Evolutionary conservation across 2,797 vertebrate species (phyloP).

Genomic region (Sebastes hopkinsi): DNA sequence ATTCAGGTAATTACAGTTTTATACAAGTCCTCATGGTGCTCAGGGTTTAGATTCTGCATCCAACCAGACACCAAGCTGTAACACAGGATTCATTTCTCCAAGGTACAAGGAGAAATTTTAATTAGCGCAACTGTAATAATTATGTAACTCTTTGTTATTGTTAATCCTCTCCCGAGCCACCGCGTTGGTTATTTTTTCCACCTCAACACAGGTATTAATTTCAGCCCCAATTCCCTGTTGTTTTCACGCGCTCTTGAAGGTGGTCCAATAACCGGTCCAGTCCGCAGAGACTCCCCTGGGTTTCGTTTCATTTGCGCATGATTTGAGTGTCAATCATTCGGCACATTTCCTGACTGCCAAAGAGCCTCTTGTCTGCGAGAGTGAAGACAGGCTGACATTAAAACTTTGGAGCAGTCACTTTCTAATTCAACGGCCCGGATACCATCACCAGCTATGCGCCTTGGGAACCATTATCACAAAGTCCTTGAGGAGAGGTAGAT

Average conservation of each 20-base stretch:
- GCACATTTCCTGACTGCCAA: constrained; percentile 15
- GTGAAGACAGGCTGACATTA: constrained; percentile 30
- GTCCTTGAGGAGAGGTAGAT: constrained; percentile 8
- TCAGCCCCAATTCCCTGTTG: constrained; percentile 15
- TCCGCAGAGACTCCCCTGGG: constrained; percentile 12
- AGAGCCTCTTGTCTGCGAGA: constrained; percentile 4
- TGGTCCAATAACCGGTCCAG: constrained; percentile 28
- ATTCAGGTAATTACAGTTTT: neutral
- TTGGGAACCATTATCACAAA: constrained; percentile 4
- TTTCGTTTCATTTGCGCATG: constrained; percentile 51
- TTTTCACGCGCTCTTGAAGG: constrained; percentile 20
- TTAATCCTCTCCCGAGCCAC: neutral
- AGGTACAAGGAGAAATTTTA: neutral
- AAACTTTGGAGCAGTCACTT: constrained; percentile 10
- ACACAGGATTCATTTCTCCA: constrained; percentile 17
- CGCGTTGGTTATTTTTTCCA: neutral
- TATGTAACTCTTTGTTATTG: constrained; percentile 35
- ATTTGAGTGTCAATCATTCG: constrained; percentile 58
- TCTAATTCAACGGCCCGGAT: constrained; percentile 21
- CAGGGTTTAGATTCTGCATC: neutral
- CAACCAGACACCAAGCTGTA: neutral
- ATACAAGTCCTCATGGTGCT: neutral
- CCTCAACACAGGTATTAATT: constrained; percentile 12
- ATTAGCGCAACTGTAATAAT: constrained; percentile 31
- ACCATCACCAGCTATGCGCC: neutral